Evolutionary conservation across 2,113 vertebrate species (phyloP).

Genomic region (Nothoprocta pentlandii): DNA sequence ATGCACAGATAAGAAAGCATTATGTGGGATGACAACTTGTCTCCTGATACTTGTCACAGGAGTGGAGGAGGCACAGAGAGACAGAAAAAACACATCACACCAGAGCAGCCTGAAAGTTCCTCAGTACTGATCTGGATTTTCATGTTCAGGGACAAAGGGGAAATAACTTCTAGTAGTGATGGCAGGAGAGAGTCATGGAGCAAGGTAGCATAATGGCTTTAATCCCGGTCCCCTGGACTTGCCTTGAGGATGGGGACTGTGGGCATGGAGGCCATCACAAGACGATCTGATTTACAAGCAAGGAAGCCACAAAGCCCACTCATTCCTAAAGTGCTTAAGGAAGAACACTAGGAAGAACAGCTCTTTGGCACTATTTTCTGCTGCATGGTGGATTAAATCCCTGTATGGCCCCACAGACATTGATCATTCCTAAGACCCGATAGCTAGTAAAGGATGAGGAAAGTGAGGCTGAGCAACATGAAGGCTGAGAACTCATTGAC

Average conservation of each 20-base stretch:
- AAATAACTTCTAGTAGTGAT: neutral
- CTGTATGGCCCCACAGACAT: neutral
- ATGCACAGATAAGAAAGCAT: neutral
- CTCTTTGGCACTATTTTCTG: neutral
- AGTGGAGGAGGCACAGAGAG: neutral
- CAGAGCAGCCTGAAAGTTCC: neutral
- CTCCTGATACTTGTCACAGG: neutral
- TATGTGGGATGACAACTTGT: neutral
- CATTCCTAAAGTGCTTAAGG: neutral
- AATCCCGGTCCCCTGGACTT: neutral
- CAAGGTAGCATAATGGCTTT: neutral
- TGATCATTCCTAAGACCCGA: neutral
- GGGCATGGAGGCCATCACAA: neutral
- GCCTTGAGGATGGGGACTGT: neutral
- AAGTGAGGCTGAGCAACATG: neutral
- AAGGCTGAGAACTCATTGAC: neutral
- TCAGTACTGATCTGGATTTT: neutral
- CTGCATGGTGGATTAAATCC: neutral
- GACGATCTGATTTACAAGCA: neutral
- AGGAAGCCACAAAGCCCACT: neutral
- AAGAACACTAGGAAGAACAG: neutral
- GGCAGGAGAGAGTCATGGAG: neutral
- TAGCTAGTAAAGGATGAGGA: rapidly evolving
- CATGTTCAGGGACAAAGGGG: neutral
- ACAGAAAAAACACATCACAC: neutral